Evolutionary conservation across 2,113 vertebrate genomes (phyloP).

Genomic region (Pipa parva): DNA sequence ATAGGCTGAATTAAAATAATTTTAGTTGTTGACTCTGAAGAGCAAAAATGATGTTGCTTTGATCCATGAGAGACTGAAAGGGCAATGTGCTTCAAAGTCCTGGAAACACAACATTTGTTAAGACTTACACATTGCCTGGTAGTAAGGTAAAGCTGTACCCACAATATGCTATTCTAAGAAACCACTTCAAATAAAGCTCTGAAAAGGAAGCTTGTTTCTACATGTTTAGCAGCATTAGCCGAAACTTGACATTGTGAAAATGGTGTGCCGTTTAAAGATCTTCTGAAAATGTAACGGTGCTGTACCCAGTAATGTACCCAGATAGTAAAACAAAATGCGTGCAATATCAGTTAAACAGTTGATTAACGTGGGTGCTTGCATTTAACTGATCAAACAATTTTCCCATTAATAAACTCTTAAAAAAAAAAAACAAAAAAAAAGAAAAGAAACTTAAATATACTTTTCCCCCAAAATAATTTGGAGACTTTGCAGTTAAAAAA

Average conservation of each 20-base stretch:
- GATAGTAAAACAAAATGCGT: slow-evolving; percentile 52
- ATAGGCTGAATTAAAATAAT: slow-evolving; percentile 32
- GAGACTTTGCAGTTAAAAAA: slow-evolving; percentile 46
- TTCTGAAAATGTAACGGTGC: slow-evolving; percentile 60
- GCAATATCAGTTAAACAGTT: slow-evolving; percentile 53
- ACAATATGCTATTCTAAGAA: slow-evolving; percentile 72
- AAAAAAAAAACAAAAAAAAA: slow-evolving; percentile 61
- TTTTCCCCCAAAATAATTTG: slow-evolving; percentile 53
- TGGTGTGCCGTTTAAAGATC: slow-evolving; percentile 59
- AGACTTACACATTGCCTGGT: slow-evolving; percentile 50
- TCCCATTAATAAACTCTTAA: slow-evolving; percentile 55
- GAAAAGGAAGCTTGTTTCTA: slow-evolving; percentile 66
- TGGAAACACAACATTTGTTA: neutral
- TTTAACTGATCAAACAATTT: slow-evolving; percentile 37
- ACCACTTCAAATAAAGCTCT: slow-evolving; percentile 64
- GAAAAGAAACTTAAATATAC: slow-evolving; percentile 56
- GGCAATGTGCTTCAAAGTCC: neutral
- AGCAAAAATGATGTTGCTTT: slow-evolving; percentile 46
- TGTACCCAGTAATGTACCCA: slow-evolving; percentile 59
- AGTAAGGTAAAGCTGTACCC: slow-evolving; percentile 67
- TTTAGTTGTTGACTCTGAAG: slow-evolving; percentile 55
- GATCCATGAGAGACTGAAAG: slow-evolving; percentile 48
- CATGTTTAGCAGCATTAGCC: slow-evolving; percentile 72
- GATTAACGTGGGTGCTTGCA: slow-evolving; percentile 52
- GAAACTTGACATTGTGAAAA: slow-evolving; percentile 61